Conservation (phyloP, 2,797 vertebrate species). For the Galagoides demidoff region DNA sequence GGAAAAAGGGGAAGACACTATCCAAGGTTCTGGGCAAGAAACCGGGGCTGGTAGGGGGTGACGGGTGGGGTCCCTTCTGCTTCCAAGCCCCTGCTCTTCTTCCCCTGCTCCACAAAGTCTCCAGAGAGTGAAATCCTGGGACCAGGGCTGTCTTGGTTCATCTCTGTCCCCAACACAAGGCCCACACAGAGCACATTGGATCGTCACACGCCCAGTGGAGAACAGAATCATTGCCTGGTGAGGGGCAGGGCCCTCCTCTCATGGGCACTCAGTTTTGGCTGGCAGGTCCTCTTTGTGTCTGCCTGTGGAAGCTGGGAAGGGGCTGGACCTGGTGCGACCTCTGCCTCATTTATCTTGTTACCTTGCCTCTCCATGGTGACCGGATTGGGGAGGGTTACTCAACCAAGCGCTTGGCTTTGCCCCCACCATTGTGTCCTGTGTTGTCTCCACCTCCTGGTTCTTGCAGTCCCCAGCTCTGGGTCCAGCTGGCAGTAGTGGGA, state of each 20-base stretch:
- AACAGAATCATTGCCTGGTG: neutral
- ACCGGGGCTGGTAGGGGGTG: too few relatives aligned
- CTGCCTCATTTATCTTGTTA: neutral
- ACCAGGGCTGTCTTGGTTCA: too few relatives aligned
- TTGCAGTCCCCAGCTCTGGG: neutral
- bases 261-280: neutral
- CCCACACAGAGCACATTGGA: neutral
- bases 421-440: neutral
- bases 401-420: neutral
- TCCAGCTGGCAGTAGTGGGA: neutral
- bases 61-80: neutral
- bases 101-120: neutral
- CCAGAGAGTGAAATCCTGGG: neutral
- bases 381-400: neutral
- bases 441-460: rapidly evolving
- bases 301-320: neutral
- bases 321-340: neutral
- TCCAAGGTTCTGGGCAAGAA: neutral
- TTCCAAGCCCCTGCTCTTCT: neutral
- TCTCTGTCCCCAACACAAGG: neutral
- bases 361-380: neutral
- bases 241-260: neutral
- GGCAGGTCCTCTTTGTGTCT: neutral
- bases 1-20: rapidly evolving
- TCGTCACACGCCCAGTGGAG: neutral